Evolutionary conservation across 2,113 vertebrate genomes (phyloP).

Genomic region (Struthio camelus): DNA sequence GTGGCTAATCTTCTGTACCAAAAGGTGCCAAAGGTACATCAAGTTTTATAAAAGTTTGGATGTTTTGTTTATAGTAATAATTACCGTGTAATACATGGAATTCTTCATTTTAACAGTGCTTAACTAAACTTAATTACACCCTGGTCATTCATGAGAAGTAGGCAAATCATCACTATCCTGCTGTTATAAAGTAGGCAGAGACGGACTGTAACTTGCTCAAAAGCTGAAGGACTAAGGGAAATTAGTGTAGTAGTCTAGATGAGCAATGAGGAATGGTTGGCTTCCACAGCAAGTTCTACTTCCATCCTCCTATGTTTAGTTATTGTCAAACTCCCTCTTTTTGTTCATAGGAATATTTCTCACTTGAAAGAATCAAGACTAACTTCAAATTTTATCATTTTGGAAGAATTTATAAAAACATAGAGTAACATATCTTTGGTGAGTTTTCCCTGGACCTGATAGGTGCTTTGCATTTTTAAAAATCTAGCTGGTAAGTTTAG

Average conservation of each 20-base stretch:
- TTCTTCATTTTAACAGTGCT: background rate
- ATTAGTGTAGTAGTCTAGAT: background rate
- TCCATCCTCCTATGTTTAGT: background rate
- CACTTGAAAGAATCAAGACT: background rate
- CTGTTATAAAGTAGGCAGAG: background rate
- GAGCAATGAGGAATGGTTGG: background rate
- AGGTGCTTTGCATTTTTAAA: background rate
- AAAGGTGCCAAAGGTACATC: background rate
- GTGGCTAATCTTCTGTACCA: background rate
- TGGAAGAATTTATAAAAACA: background rate
- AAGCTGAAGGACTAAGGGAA: background rate
- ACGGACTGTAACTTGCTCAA: background rate
- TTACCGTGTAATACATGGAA: background rate
- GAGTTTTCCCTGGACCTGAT: background rate
- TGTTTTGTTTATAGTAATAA: background rate
- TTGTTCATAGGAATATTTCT: background rate
- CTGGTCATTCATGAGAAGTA: background rate
- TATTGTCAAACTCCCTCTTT: background rate
- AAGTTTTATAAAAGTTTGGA: background rate
- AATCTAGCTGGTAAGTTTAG: background rate
- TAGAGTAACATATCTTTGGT: background rate
- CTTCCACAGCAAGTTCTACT: background rate
- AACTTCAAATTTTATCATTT: background rate
- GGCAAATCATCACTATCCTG: background rate
- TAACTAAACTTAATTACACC: background rate